Evolutionary conservation across 2,113 vertebrate genomes (phyloP), one percentile per base, ranked within the genome.

Genomic region (Malaclemys terrapin): DNA sequence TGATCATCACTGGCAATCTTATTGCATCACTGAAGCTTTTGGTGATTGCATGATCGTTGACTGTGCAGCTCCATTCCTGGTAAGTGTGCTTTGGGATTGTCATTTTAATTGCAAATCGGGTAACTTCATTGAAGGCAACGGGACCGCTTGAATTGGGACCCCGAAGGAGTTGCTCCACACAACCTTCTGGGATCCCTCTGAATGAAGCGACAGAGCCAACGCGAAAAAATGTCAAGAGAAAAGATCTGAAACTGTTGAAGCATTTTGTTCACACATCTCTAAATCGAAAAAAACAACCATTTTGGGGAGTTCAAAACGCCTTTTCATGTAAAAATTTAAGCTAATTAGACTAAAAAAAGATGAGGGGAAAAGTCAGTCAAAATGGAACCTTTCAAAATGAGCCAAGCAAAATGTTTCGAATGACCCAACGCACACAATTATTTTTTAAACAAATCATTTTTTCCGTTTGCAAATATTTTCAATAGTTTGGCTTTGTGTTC

Each of bases 171-270:
- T 17, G 9, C 16, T 47, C 6, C 27, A 25, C 50, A 16, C n/a
- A 8, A 54, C 6, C 50, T 75, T 50, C 49, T 29, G 25, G 84
- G 25, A 65, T 20, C 78, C 5, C 0, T 0, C 9, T 1, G 29
- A 50, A 76, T 19, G 47, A 29, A 35, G 72, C 2, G 38, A 76
- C 38, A 75, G 35, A 25, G 38, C 19, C 38, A 38, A 45, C 1
- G 10, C 2, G 38, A 45, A 27, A 47, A 16, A 47, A 47, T 45
- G 6, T 45, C 42, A 6, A 8, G 9, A 72, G 65, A 11, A 38
- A 38, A 72, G 65, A 72, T 38, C 38, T 5, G 5, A 38, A 72
- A 19, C 65, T 38, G 19, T 22, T 6, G 65, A 38, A 72, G 9
- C n/a, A 19, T 38, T 72, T n/a, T 19, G 4, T 20, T 72, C 20